phyloP scores from a whole-genome alignment of 2,888 invertebrate genomes.

The Autographa gamma region DNA sequence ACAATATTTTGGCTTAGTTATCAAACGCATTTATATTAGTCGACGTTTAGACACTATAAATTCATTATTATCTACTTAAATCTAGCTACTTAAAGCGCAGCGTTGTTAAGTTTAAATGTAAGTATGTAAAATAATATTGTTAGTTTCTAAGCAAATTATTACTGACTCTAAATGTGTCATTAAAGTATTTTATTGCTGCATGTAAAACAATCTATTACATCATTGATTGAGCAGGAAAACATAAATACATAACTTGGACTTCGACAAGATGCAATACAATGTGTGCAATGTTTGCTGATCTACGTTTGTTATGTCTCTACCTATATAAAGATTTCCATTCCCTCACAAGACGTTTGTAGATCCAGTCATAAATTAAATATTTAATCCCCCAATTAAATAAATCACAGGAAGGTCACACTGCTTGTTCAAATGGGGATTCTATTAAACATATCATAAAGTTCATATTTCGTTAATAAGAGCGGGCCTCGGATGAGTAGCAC shows the following conservation, averaged over 20 bases:
- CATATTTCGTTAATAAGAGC: background rate
- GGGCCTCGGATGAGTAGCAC: slow-evolving; percentile 25
- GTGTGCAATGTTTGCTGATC: background rate
- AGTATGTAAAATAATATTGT: background rate
- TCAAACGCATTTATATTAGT: background rate
- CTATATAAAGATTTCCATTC: background rate
- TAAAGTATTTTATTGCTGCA: slow-evolving; percentile 1
- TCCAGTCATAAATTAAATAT: background rate
- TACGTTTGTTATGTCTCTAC: background rate
- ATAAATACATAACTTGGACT: background rate
- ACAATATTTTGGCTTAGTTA: background rate
- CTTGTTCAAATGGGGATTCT: background rate
- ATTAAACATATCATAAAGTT: background rate
- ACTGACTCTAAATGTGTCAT: background rate
- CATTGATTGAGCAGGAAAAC: background rate
- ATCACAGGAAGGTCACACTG: background rate
- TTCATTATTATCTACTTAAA: too few species aligned
- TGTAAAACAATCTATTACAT: slow-evolving; percentile 2
- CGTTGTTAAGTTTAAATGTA: too few species aligned
- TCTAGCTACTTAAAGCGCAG: too few species aligned
- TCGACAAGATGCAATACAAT: background rate
- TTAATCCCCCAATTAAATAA: slow-evolving; percentile 1
- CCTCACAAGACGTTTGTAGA: background rate
- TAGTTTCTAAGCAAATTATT: background rate
- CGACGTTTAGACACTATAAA: too few species aligned